Base-by-base conservation (phyloP, 2,113 vertebrate species). In the Cryptotis parvus region DNA sequence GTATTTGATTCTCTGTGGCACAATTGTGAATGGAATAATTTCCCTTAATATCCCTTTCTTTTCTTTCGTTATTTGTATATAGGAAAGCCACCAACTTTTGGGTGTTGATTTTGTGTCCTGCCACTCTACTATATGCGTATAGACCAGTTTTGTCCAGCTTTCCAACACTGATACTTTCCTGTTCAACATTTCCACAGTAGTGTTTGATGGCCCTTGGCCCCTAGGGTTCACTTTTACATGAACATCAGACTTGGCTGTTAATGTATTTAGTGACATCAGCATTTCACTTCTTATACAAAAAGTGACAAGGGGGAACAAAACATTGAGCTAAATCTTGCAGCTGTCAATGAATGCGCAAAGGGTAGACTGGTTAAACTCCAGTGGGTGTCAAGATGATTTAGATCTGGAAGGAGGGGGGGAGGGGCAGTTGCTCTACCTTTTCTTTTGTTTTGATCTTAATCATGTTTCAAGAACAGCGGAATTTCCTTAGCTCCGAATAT, bases 361-460 rank as follows among this genome's bases (percentile, higher is more conserved):
- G 39, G 6, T 58, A 78, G 35, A 4, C 41, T 35, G 14, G 37
- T 78, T 45, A 69, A 85, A 78, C 66, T 18, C 33, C 75, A 37
- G 0, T 24, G 27, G 52, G 41, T 45, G 72, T 79, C 82, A 83
- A 55, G 70, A 68, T 82, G 27, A 22, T 89, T 77, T 29, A 29
- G 14, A 2, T 33, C 55, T 24, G 55, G 16, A 58, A 24, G 16
- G 20, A 58, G 55, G 3, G 55, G 1, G n/a, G 45, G 16, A 58
- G 55, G 3, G 55, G 1, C 31, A 35, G 16, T n/a, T n/a, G 33
- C 37, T 43, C 69, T 93, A n/a, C 22, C 0, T 4, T 73, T 81
- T 52, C n/a, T 80, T 87, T 78, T n/a, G 31, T 45, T 89, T 86
- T 70, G 45, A n/a, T 93, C 70, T 83, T 88, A 33, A n/a, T 61